Percentiles rank a stretch among this genome's conserved stretches.
phyloP scores from a whole-genome alignment of 2,888 invertebrate species.

The Tupiocoris notatus region DNA sequence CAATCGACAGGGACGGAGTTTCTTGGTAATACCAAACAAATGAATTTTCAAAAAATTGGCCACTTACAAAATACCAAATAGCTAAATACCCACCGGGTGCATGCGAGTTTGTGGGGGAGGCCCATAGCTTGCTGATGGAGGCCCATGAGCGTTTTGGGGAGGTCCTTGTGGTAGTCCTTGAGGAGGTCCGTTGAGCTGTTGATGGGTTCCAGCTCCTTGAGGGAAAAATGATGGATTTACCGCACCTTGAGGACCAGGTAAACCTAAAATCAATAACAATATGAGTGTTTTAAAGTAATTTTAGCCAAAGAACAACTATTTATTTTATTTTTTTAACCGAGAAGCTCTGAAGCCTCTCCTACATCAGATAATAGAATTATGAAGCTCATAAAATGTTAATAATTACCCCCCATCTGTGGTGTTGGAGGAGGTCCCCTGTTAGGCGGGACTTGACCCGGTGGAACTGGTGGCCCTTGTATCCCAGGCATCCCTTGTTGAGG shows the following conservation, averaged over 20 bases:
- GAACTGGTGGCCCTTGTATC: slow-evolving; percentile 57
- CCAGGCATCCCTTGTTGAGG: slow-evolving; percentile 43
- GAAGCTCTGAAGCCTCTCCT: neutral
- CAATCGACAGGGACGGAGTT: too few species aligned
- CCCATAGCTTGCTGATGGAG: slow-evolving; percentile 52
- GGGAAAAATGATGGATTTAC: slow-evolving; percentile 62
- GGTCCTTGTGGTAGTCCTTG: slow-evolving; percentile 58
- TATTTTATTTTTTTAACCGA: neutral
- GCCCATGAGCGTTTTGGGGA: slow-evolving; percentile 56
- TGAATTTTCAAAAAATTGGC: too few species aligned
- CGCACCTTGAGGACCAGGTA: slow-evolving; percentile 61
- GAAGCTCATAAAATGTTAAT: neutral
- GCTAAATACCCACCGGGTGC: slow-evolving; percentile 42
- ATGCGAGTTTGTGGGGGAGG: slow-evolving; percentile 48
- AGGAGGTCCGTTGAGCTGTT: slow-evolving; percentile 65
- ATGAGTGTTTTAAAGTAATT: neutral
- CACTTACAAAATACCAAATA: neutral
- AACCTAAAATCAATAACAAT: slow-evolving; percentile 50
- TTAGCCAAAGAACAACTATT: neutral
- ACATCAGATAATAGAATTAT: neutral
- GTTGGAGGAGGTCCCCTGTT: slow-evolving; percentile 70
- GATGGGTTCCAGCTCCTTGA: slow-evolving; percentile 66
- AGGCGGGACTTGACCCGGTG: slow-evolving; percentile 56
- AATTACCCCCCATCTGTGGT: slow-evolving; percentile 55
- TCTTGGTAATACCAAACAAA: too few species aligned